These are phyloP conservation scores for Penaeus indicus DNA, from an alignment of 1,140 invertebrate genomes.

Conservation along the genomic window DNA sequence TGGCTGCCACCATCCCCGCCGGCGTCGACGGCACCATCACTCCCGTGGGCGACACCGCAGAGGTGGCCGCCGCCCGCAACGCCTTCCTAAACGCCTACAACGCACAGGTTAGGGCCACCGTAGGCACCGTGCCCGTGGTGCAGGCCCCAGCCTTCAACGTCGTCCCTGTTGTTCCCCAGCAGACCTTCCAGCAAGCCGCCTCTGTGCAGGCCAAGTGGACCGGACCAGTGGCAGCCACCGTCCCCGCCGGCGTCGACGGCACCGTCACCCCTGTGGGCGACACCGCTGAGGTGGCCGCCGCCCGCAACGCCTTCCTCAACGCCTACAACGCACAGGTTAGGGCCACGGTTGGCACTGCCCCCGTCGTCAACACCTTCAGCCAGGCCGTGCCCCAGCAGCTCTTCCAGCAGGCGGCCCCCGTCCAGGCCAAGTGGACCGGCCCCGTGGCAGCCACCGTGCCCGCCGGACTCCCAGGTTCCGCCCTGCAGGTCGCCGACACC, in stretches of 20 bases:
- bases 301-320: slow-evolving; percentile 31
- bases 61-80: no score
- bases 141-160: no score
- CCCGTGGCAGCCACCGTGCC: background rate
- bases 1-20: no score
- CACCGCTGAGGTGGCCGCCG: slow-evolving; percentile 43
- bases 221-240: slow-evolving; percentile 41
- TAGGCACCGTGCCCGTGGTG: background rate
- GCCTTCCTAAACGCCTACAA: no score
- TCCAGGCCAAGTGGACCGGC: slow-evolving; percentile 7
- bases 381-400: no score
- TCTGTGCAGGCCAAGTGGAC: background rate
- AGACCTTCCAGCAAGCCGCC: background rate
- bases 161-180: background rate
- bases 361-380: no score
- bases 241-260: background rate
- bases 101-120: background rate
- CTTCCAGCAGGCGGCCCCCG: background rate
- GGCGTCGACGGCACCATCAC: no score
- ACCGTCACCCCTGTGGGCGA: slow-evolving; percentile 34
- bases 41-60: no score
- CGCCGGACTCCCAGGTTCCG: no score
- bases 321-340: background rate
- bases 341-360: no score
- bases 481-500: no score